Percentiles rank a stretch among this genome's conserved stretches.
Conservation (phyloP, 2,797 vertebrate genomes). For the Urocyon cinereoargenteus region DNA sequence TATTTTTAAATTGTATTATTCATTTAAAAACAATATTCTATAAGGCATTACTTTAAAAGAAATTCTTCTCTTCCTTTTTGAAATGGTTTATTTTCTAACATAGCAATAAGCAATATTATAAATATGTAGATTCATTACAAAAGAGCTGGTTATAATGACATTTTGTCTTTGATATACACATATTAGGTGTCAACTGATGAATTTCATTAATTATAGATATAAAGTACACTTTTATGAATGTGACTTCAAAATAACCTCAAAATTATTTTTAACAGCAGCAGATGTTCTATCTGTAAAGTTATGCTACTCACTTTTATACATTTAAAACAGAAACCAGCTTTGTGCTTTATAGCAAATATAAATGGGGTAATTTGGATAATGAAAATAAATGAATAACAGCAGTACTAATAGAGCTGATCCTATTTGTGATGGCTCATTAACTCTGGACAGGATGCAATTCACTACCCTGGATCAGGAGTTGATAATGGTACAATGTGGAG, state of each 20-base stretch:
- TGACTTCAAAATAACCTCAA: conserved; percentile 69
- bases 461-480: conserved; percentile 46
- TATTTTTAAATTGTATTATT: conserved; percentile 62
- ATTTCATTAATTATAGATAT: conserved; percentile 67
- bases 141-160: not conserved
- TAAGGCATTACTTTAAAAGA: conserved; percentile 56
- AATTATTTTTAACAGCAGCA: conserved; percentile 61
- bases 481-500: conserved; percentile 36
- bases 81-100: conserved; percentile 66
- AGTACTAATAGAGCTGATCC: conserved; percentile 63
- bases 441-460: conserved; percentile 65
- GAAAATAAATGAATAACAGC: conserved; percentile 72
- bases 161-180: conserved; percentile 18
- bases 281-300: conserved; percentile 37
- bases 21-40: conserved; percentile 64
- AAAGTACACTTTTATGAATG: conserved; percentile 48
- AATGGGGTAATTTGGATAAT: conserved; percentile 70
- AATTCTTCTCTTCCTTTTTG: conserved; percentile 11
- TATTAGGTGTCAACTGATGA: not conserved
- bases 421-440: conserved; percentile 75
- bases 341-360: conserved; percentile 72
- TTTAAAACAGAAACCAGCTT: conserved; percentile 65
- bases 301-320: conserved; percentile 5
- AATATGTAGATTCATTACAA: conserved; percentile 49
- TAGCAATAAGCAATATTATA: conserved; percentile 41